Conservation (phyloP, 92 coral and sea anemone genomes). For the Blastomussa wellsi region DNA sequence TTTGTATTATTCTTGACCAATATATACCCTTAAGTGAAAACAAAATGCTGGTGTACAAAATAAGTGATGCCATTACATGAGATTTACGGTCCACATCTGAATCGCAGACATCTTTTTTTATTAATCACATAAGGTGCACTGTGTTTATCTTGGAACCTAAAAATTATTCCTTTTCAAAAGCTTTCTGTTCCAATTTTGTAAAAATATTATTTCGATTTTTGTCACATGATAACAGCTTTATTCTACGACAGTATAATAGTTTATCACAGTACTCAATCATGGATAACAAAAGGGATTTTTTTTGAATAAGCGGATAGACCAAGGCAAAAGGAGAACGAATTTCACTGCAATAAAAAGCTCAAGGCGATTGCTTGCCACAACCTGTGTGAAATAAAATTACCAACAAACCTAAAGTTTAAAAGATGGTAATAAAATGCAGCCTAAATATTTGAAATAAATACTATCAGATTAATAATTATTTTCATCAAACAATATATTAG, state of each 20-base stretch:
- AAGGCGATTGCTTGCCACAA: not conserved
- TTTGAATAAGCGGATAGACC: not conserved
- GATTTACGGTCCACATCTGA: not conserved
- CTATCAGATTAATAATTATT: not conserved
- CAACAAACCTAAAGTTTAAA: slow-evolving; percentile 1
- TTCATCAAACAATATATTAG: not conserved
- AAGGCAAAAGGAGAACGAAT: not conserved
- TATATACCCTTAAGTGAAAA: slow-evolving; percentile 22
- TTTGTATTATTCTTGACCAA: not conserved
- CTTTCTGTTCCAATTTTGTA: not conserved
- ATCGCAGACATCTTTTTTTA: not conserved
- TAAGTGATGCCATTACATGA: not conserved
- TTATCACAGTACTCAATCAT: not conserved
- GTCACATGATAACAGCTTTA: not conserved
- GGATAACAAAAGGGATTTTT: not conserved
- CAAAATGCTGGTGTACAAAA: slow-evolving; percentile 1
- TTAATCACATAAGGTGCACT: not conserved
- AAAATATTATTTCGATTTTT: not conserved
- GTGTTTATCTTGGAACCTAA: not conserved
- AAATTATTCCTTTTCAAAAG: not conserved
- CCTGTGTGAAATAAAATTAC: not conserved
- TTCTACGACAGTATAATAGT: not conserved
- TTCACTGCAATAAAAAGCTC: not conserved
- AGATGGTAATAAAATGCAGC: slow-evolving; percentile 4
- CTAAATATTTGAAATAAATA: slow-evolving; percentile 26